Base-by-base conservation (phyloP, 2,888 invertebrate species). In the Drosophila picticornis region DNA sequence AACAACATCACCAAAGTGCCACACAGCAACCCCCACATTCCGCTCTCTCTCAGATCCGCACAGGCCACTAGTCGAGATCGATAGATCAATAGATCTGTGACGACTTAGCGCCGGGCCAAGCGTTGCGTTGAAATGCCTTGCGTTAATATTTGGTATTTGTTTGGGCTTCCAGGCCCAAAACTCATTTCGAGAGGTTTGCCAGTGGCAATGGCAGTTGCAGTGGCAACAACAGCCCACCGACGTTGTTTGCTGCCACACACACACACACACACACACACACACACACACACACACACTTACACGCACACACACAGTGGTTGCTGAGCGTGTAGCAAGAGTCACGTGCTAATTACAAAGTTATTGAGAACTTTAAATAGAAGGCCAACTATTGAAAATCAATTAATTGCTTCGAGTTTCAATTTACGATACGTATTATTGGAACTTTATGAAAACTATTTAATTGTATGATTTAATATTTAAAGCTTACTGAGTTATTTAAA, bases 81-180 rank as follows among this genome's bases (percentile, higher is more conserved):
- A 34, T 46, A 25, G 70, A 13, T 29, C 52, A 36, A 46, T 43
- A 43, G 57, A 64, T 46, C 60, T 66, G 58, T 62, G 72, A 80
- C 61, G 69, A 65, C 70, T 77, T 61, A 74, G 74, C 67, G 78
- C 81, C 77, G 67, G 61, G 58, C 57, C 71, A 73, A 51, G 59
- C 52, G 16, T 56, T 56, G 75, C 83, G 89, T 79, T 90, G 87
- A 89, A 87, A 90, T 83, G 72, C 72, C 56, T 59, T 74, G 80
- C 83, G 88, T 90, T 88, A 88, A 88, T 88, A 90, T 88, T 88
- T 90, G 70, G 84, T 84, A 79, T 86, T 90, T 90, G 84, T 86
- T 90, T 90, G 87, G 81, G 88, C 72, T 70, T 78, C 77, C 70
- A 60, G 69, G 63, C 55, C 68, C 60, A 72, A 66, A 79, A 71